Base-by-base conservation (phyloP, 1,140 invertebrate genomes). In the Coptotermes formosanus region DNA sequence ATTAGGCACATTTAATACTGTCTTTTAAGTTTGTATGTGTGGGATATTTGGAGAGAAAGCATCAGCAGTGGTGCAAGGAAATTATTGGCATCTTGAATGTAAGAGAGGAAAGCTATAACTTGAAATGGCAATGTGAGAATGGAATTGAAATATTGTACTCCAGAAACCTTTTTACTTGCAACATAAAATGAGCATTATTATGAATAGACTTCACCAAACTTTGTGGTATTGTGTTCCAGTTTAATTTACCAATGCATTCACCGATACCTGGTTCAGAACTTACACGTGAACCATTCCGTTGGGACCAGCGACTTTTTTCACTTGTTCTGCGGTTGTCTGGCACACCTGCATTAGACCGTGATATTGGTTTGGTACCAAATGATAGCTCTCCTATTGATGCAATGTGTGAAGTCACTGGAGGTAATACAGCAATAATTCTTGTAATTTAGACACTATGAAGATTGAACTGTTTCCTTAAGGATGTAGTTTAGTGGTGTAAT, bases 321-420 rank as follows among this genome's bases (percentile, higher is more conserved):
- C 91, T 99, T 87, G 98, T 99, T 43, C 92, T 99, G 12, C 92
- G 97, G 87, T 93, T 99, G 89, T 95, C 97, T 64, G 98, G 97
- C 82, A 95, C 95, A 52, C 94, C 94, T 64, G 92, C 94, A 9
- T 89, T 93, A 6, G 93, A 93, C 87, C 89, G 93, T 85, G 93
- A 94, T 89, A 94, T 93, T 43, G 95, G 94, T 55, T 93, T 97
- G 85, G 97, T 98, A 32, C 96, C 97, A 48, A 97, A 96, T 88
- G 98, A 99, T 90, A 94, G 95, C 86, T 98, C 97, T 85, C 97
- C 97, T 0, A 97, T 99, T 88, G 98, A 99, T 92, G 95, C 96
- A 4, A 99, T 99, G 97, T 99, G 98, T 92, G 98, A 99, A 93
- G 98, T 99, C n/a, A 99, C 98, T 9, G 98, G 98, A 91, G 98